These are phyloP conservation scores for Rhinichthys klamathensis DNA, from an alignment of 2,113 vertebrate species.

Conservation along the genomic window DNA sequence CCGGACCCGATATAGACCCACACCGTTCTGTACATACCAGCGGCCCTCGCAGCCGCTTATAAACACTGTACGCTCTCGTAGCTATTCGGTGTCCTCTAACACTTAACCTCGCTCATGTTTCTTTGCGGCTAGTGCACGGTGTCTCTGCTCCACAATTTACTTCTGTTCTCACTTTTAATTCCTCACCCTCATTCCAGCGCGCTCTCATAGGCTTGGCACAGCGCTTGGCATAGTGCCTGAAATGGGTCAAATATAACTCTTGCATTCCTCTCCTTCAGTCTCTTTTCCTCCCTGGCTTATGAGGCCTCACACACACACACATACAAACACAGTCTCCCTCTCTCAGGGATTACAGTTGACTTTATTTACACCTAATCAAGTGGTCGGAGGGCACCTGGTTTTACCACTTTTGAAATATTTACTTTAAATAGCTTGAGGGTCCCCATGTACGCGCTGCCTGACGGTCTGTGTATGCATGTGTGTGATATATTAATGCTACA, in stretches of 20 bases:
- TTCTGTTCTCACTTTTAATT: constrained; percentile 47
- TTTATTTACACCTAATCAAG: constrained; percentile 58
- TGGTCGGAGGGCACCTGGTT: constrained; percentile 48
- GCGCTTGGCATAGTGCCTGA: constrained; percentile 62
- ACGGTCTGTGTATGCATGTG: not conserved
- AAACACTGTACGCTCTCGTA: constrained; percentile 42
- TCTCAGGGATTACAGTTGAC: constrained; percentile 45
- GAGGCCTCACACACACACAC: constrained; percentile 7
- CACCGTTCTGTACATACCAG: constrained; percentile 68
- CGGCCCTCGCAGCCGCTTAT: constrained; percentile 38
- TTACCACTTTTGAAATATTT: constrained; percentile 44
- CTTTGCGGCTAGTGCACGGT: constrained; percentile 23
- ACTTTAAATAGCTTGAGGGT: constrained; percentile 35
- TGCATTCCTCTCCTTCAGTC: constrained; percentile 62
- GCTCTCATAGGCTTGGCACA: constrained; percentile 58
- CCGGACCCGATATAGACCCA: constrained; percentile 68
- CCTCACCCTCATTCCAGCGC: constrained; percentile 16
- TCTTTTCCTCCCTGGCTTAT: constrained; percentile 49
- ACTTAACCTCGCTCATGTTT: constrained; percentile 59
- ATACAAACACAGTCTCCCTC: constrained; percentile 23
- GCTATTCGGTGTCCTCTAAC: constrained; percentile 35
- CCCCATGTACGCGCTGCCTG: not conserved
- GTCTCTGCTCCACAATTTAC: constrained; percentile 45
- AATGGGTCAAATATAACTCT: constrained; percentile 72
- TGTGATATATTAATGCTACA: constrained; percentile 15